phyloP scores from a whole-genome alignment of 2,888 invertebrate species.

The Protodeltote pygarga region DNA sequence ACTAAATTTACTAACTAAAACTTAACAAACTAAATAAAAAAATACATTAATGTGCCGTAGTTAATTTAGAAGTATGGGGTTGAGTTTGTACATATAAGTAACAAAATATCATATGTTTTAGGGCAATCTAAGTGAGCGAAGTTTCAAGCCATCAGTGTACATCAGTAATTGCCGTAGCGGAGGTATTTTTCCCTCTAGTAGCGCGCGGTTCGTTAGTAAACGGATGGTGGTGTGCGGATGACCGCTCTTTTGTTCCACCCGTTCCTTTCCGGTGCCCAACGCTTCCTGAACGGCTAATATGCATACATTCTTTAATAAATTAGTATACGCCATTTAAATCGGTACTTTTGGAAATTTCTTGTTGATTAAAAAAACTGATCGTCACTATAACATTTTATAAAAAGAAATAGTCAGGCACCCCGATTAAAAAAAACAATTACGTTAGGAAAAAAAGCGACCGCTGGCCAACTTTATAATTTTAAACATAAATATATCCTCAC shows the following conservation, averaged over 20 bases:
- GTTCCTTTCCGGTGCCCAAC: slow-evolving; percentile 50
- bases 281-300: slow-evolving; percentile 54
- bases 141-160: slow-evolving; percentile 28
- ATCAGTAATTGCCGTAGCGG: slow-evolving; percentile 52
- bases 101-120: slow-evolving; percentile 10
- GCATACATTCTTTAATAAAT: slow-evolving; percentile 56
- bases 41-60: no score
- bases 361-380: slow-evolving; percentile 36
- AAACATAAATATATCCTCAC: slow-evolving; percentile 2
- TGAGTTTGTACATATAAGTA: slow-evolving; percentile 9
- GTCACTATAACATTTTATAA: no score
- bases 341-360: slow-evolving; percentile 23
- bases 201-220: slow-evolving; percentile 54
- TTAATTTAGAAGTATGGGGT: no score
- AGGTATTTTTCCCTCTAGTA: slow-evolving; percentile 49
- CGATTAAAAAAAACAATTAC: no score
- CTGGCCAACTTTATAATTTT: no score
- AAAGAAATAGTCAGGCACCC: no score
- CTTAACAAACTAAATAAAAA: background rate
- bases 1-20: background rate
- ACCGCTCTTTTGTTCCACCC: slow-evolving; percentile 55
- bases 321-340: slow-evolving; percentile 35
- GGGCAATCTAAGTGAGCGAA: slow-evolving; percentile 14
- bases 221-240: slow-evolving; percentile 48
- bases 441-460: no score